Conservation (phyloP, 2,797 vertebrate species). For the Epinephelus awoara region DNA sequence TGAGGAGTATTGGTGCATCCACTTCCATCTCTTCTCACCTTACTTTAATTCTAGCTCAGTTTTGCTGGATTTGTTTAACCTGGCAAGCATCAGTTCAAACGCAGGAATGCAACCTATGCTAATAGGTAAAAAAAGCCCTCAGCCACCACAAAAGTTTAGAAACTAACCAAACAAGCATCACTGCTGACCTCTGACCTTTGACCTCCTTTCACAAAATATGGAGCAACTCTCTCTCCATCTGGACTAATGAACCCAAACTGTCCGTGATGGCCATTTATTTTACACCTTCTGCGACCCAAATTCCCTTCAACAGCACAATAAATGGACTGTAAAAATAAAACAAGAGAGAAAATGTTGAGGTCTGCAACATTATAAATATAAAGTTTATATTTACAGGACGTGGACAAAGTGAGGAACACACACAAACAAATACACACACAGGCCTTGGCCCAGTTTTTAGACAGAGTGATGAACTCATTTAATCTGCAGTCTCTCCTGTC, state of each 20-base stretch:
- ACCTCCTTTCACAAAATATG: background rate
- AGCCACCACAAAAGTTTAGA: background rate
- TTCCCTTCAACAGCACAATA: background rate
- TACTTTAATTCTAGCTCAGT: too few species aligned
- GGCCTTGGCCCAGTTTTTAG: too few species aligned
- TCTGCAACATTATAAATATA: conserved; percentile 16
- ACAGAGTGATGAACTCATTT: too few species aligned
- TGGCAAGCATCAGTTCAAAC: background rate
- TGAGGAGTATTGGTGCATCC: too few species aligned
- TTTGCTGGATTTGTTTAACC: background rate
- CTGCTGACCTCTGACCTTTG: background rate
- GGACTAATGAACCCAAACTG: background rate
- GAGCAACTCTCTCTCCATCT: background rate
- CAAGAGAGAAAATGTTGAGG: background rate
- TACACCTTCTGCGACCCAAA: background rate
- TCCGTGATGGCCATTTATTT: background rate
- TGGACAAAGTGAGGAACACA: background rate
- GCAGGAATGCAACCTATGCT: background rate
- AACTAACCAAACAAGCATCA: background rate
- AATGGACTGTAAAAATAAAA: background rate
- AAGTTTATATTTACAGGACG: background rate
- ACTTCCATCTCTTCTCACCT: too few species aligned
- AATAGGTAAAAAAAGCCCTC: background rate
- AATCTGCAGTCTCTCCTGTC: too few species aligned
- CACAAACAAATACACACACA: background rate